Conservation (phyloP, 2,888 invertebrate genomes). For the Heliconius erato region DNA sequence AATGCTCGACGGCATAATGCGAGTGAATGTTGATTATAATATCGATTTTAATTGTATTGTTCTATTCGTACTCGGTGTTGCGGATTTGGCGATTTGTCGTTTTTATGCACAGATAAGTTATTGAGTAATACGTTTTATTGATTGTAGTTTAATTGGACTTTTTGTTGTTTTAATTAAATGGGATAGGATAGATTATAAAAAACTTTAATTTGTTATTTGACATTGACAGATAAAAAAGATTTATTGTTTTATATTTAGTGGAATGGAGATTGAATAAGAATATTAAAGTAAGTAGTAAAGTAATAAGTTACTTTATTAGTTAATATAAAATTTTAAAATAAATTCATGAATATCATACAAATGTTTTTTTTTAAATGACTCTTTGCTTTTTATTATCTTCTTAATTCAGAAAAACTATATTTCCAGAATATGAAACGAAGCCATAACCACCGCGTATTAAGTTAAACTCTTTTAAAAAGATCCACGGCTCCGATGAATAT, state of each 20-base stretch:
- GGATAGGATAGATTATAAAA: constrained; percentile 2
- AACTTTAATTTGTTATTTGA: constrained; percentile 6
- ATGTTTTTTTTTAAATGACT: background rate
- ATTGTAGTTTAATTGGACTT: constrained; percentile 10
- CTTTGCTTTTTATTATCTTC: too few species aligned
- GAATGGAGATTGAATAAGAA: background rate
- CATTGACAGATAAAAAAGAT: constrained; percentile 12
- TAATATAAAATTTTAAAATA: too few species aligned
- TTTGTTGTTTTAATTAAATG: constrained; percentile 7
- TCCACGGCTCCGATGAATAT: background rate
- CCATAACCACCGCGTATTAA: background rate
- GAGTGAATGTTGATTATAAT: constrained; percentile 47
- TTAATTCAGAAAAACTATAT: background rate
- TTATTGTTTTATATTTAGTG: background rate
- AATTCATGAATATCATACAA: background rate
- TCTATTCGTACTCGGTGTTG: constrained; percentile 12
- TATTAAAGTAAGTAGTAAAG: background rate
- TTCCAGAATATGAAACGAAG: background rate
- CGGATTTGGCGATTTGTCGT: constrained; percentile 16
- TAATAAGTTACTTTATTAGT: too few species aligned
- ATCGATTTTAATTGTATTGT: constrained; percentile 39
- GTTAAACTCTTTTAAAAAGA: background rate
- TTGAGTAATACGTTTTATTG: constrained; percentile 11
- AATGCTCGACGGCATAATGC: constrained; percentile 36
- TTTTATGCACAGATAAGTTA: constrained; percentile 3